Evolutionary conservation across 2,888 invertebrate genomes (phyloP).

Genomic region (Helicoverpa assulta): DNA sequence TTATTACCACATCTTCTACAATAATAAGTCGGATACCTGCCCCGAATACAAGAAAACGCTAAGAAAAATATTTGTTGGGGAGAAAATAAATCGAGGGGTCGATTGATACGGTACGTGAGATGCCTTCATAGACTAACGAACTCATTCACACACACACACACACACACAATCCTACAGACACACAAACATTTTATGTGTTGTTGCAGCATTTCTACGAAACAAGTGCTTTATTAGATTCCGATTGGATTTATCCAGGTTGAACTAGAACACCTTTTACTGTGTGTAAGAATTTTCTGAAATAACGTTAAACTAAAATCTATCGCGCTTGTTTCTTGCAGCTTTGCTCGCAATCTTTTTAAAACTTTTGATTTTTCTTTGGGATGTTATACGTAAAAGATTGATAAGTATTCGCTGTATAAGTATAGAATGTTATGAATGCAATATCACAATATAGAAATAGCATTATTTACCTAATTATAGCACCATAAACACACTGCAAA

Average conservation of each 20-base stretch:
- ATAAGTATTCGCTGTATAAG: no score
- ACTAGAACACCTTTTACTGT: neutral
- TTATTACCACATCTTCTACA: slow-evolving; percentile 25
- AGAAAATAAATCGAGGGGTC: slow-evolving; percentile 62
- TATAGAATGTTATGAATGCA: no score
- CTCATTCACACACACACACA: slow-evolving; percentile 46
- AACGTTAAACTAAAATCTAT: no score
- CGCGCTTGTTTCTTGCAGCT: no score
- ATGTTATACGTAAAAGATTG: no score
- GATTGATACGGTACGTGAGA: slow-evolving; percentile 70
- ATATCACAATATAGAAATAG: no score
- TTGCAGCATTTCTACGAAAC: slow-evolving; percentile 28
- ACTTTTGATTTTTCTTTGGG: no score
- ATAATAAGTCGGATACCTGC: slow-evolving; percentile 41
- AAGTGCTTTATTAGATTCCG: slow-evolving; percentile 25
- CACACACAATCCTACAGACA: neutral
- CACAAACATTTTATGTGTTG: slow-evolving; percentile 28
- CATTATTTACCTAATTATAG: no score
- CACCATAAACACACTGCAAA: no score
- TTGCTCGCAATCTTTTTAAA: no score
- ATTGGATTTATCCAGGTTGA: slow-evolving; percentile 6
- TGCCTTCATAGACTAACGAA: slow-evolving; percentile 64
- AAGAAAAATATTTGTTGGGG: slow-evolving; percentile 56
- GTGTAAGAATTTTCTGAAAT: neutral
- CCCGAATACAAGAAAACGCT: slow-evolving; percentile 48